phyloP scores from a whole-genome alignment of 2,888 invertebrate genomes.

The Slavum lentiscoides region DNA sequence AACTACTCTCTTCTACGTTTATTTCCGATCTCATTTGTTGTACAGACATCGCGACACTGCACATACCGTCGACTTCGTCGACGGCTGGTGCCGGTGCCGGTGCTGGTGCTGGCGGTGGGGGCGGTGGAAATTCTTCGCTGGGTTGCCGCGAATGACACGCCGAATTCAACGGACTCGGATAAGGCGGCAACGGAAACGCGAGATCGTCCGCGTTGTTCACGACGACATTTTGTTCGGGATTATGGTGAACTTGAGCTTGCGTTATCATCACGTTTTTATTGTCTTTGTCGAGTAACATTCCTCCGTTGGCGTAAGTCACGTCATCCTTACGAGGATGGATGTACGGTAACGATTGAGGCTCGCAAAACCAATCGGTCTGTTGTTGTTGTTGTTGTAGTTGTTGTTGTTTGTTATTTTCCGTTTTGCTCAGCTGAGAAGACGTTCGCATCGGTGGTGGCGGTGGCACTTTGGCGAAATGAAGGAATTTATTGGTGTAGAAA shows the following conservation, averaged over 20 bases:
- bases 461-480: conserved; percentile 81
- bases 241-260: conserved; percentile 83
- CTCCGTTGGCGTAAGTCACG: conserved; percentile 63
- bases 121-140: conserved; percentile 87
- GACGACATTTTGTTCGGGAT: conserved; percentile 55
- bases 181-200: conserved; percentile 62
- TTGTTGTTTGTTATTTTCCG: conserved; percentile 60
- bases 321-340: conserved; percentile 62
- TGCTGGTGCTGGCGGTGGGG: conserved; percentile 58
- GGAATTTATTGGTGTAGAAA: conserved; percentile 81
- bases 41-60: conserved; percentile 65
- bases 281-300: conserved; percentile 60
- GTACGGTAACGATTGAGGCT: conserved; percentile 69
- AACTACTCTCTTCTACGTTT: conserved; percentile 67
- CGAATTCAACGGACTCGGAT: conserved; percentile 79
- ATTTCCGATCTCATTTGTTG: conserved; percentile 59
- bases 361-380: conserved; percentile 58
- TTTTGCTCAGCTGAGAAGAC: conserved; percentile 79
- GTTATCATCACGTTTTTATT: conserved; percentile 66
- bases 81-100: conserved; percentile 16
- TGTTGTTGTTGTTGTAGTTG: neutral
- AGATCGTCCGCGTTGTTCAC: conserved; percentile 54
- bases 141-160: conserved; percentile 81
- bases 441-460: conserved; percentile 84
- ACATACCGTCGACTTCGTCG: conserved; percentile 61